phyloP scores from a whole-genome alignment of 2,797 vertebrate genomes.

The Mus caroli region DNA sequence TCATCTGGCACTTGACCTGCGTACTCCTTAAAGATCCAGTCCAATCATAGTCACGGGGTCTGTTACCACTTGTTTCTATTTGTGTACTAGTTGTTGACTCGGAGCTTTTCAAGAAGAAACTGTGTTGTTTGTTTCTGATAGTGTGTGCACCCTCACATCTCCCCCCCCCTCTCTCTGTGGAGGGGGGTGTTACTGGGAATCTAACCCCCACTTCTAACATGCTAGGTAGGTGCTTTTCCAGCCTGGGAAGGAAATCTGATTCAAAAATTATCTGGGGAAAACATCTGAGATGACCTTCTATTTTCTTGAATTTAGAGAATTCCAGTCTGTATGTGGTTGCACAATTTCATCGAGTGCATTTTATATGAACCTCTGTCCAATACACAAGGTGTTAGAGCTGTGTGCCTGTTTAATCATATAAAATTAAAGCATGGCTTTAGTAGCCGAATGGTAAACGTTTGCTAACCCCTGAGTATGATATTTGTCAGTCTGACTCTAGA shows the following conservation, averaged over 20 bases:
- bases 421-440: constrained; percentile 34
- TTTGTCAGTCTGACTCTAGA: not conserved
- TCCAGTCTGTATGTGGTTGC: not conserved
- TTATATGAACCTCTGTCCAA: not conserved
- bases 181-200: too few species aligned
- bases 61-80: constrained; percentile 10
- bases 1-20: not conserved
- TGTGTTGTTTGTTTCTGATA: not conserved
- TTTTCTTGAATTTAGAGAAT: constrained; percentile 9
- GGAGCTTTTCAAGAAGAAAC: constrained; percentile 1
- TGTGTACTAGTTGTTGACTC: constrained; percentile 8
- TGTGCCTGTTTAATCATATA: not conserved
- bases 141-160: too few species aligned
- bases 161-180: too few species aligned
- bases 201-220: not conserved
- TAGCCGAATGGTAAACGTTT: not conserved
- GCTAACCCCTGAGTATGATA: not conserved
- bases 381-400: not conserved
- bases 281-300: not conserved
- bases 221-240: not conserved
- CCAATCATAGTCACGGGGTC: not conserved
- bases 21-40: not conserved
- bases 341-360: not conserved
- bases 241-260: constrained; percentile 20
- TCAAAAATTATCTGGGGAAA: not conserved